Percentiles rank a stretch among this genome's conserved stretches.
Conservation (phyloP, 2,888 invertebrate genomes). For the Spilosoma lubricipeda region DNA sequence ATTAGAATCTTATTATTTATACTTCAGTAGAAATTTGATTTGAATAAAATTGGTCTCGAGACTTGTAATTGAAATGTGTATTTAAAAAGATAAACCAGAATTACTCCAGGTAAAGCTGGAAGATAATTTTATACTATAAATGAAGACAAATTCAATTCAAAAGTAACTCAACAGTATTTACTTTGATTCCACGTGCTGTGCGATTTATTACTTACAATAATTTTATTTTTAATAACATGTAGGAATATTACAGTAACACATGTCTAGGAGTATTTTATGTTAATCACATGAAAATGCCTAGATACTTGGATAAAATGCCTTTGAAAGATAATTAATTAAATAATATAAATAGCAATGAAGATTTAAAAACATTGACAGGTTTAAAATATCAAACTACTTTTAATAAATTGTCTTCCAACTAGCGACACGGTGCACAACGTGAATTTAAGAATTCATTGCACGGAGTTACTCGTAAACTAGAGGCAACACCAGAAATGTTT, state of each 20-base stretch:
- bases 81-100: no score
- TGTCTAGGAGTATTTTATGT: no score
- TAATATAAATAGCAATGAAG: no score
- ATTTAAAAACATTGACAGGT: neutral
- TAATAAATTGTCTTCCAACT: neutral
- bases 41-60: neutral
- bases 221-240: no score
- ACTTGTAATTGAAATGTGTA: neutral
- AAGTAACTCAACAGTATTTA: no score
- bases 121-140: no score
- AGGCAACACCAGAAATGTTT: slow-evolving; percentile 19
- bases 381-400: neutral
- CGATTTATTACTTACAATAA: no score
- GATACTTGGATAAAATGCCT: neutral
- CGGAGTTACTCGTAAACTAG: slow-evolving; percentile 18
- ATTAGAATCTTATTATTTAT: neutral
- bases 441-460: slow-evolving; percentile 20
- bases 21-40: neutral
- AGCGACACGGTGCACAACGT: neutral
- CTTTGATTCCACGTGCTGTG: no score
- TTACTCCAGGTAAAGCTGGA: no score
- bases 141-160: no score
- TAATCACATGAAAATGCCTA: no score
- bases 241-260: no score
- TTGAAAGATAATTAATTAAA: neutral